Evolutionary conservation across 1,140 invertebrate species (phyloP).

Genomic region (Drosophila kikkawai): DNA sequence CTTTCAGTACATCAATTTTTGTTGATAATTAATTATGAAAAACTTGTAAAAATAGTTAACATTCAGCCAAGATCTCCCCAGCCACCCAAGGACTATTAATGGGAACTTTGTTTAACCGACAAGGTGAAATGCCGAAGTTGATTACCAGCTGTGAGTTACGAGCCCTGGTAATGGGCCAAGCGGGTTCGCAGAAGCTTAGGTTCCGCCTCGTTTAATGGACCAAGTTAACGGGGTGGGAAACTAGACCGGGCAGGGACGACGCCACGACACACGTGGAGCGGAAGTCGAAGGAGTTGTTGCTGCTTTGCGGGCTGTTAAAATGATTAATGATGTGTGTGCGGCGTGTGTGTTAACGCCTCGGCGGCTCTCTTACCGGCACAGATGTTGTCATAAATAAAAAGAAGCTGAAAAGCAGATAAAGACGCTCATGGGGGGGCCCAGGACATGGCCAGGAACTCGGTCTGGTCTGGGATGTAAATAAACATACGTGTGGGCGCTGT

Average conservation of each 20-base stretch:
- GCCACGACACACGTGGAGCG: constrained; percentile 22
- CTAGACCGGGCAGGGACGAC: constrained; percentile 14
- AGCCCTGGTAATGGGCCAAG: constrained; percentile 17
- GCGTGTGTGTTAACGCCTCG: constrained; percentile 68
- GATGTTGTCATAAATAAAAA: constrained; percentile 83
- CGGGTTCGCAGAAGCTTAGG: constrained; percentile 1
- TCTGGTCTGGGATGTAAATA: constrained; percentile 64
- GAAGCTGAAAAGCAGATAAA: constrained; percentile 65
- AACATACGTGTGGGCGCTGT: constrained; percentile 54
- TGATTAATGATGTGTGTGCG: constrained; percentile 82
- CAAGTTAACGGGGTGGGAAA: constrained; percentile 45
- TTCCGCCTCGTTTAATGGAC: constrained; percentile 28
- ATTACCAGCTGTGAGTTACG: constrained; percentile 22
- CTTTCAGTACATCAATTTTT: too few relatives aligned
- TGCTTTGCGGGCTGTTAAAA: constrained; percentile 64
- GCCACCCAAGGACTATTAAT: not conserved
- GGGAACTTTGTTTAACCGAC: constrained; percentile 1
- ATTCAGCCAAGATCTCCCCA: not conserved
- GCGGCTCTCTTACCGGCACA: constrained; percentile 59
- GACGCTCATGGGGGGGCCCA: constrained; percentile 19
- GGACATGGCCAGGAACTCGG: not conserved
- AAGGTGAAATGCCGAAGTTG: not conserved
- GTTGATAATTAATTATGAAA: too few relatives aligned
- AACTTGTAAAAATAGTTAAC: too few relatives aligned
- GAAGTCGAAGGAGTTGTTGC: constrained; percentile 36